Conservation (phyloP, 2,113 vertebrate genomes). For the Bubo scandiacus region DNA sequence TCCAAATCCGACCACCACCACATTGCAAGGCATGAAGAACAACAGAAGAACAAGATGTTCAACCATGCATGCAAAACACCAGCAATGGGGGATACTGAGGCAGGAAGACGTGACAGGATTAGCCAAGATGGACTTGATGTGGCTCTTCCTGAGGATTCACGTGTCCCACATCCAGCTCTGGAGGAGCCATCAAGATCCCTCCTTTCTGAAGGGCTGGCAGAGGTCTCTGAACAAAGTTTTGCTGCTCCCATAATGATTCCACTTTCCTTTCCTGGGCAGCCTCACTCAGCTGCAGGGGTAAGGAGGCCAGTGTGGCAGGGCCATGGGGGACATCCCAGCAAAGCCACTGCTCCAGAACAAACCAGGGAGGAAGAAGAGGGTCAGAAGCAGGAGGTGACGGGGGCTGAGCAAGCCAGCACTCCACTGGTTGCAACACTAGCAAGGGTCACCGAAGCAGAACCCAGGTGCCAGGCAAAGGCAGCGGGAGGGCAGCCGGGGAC, state of each 20-base stretch:
- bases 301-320: neutral
- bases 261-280: neutral
- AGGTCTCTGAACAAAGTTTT: neutral
- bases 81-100: neutral
- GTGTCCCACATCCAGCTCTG: neutral
- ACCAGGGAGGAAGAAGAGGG: neutral
- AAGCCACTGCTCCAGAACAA: neutral
- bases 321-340: neutral
- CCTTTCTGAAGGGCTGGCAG: neutral
- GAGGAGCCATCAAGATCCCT: neutral
- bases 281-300: neutral
- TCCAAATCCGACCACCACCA: rapidly evolving
- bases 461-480: no score
- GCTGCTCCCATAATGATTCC: neutral
- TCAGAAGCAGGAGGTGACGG: neutral
- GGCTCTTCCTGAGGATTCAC: neutral
- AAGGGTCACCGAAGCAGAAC: neutral
- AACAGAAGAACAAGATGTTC: neutral
- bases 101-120: neutral
- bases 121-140: rapidly evolving
- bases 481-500: neutral
- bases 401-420: neutral
- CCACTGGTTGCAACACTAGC: neutral
- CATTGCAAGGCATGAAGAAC: neutral
- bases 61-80: neutral